Evolutionary conservation across 2,888 invertebrate genomes (phyloP).

Genomic region (Rhagonycha fulva): DNA sequence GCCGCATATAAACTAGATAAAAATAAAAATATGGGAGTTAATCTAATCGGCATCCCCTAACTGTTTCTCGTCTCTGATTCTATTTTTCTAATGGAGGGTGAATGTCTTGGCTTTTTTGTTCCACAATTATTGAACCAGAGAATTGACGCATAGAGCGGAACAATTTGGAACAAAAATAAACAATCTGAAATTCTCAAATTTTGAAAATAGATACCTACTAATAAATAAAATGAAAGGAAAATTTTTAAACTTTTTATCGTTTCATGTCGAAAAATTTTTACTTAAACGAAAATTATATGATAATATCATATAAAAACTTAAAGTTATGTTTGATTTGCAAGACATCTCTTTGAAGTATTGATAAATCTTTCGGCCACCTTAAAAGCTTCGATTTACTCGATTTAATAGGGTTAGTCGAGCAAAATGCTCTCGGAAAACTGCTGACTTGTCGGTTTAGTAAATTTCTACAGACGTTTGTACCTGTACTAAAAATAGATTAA

Average conservation of each 20-base stretch:
- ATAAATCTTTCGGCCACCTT: constrained; percentile 7
- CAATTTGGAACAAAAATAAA: background rate
- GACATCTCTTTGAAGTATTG: constrained; percentile 15
- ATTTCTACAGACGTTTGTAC: background rate
- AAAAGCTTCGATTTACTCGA: constrained; percentile 13
- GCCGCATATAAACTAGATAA: background rate
- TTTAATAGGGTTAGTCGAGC: constrained; percentile 15
- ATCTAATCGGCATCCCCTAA: background rate
- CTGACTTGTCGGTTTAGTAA: constrained; percentile 15
- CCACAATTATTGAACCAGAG: background rate
- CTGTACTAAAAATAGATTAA: background rate
- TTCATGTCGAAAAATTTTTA: background rate
- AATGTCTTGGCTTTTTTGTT: background rate
- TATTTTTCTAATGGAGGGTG: background rate
- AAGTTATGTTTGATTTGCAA: constrained; percentile 11
- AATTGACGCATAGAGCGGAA: background rate
- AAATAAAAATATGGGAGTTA: background rate
- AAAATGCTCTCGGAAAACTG: constrained; percentile 7
- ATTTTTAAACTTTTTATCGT: no score
- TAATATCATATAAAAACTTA: background rate
- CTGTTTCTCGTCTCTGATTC: background rate
- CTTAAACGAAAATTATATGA: background rate
- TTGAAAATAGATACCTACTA: background rate
- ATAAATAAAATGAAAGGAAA: background rate
- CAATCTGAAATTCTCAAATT: background rate